phyloP scores from a whole-genome alignment of 2,888 invertebrate genomes.

The Ypsolopha sequella region DNA sequence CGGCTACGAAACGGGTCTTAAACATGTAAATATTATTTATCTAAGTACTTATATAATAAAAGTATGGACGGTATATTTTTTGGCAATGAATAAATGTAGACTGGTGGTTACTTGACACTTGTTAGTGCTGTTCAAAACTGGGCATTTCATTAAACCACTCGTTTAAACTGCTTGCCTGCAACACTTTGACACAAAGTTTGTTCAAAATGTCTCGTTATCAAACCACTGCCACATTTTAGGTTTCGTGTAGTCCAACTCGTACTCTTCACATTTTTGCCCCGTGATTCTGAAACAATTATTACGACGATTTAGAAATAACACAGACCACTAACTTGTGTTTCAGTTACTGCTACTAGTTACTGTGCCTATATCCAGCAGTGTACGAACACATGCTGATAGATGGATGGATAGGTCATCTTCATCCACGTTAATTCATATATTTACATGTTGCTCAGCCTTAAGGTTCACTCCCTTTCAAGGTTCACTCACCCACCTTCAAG shows the following conservation, averaged over 20 bases:
- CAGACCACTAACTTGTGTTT: too few relatives aligned
- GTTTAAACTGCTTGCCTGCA: too few relatives aligned
- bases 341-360: too few relatives aligned
- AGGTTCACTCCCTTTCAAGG: too few relatives aligned
- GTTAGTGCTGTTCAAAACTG: background rate
- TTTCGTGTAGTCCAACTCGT: conserved; percentile 59
- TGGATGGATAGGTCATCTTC: too few relatives aligned
- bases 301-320: background rate
- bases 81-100: background rate
- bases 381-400: too few relatives aligned
- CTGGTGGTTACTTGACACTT: background rate
- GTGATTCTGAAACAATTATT: conserved; percentile 39
- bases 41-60: background rate
- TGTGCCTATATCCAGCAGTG: too few relatives aligned
- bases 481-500: too few relatives aligned
- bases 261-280: conserved; percentile 65
- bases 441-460: too few relatives aligned
- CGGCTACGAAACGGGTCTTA: too few relatives aligned
- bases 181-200: background rate
- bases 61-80: background rate
- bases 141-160: background rate
- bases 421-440: too few relatives aligned
- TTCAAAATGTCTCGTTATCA: conserved; percentile 68
- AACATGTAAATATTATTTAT: too few relatives aligned
- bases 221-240: conserved; percentile 73